Conservation (phyloP, 2,888 invertebrate genomes). For the Agrochola lychnidis region DNA sequence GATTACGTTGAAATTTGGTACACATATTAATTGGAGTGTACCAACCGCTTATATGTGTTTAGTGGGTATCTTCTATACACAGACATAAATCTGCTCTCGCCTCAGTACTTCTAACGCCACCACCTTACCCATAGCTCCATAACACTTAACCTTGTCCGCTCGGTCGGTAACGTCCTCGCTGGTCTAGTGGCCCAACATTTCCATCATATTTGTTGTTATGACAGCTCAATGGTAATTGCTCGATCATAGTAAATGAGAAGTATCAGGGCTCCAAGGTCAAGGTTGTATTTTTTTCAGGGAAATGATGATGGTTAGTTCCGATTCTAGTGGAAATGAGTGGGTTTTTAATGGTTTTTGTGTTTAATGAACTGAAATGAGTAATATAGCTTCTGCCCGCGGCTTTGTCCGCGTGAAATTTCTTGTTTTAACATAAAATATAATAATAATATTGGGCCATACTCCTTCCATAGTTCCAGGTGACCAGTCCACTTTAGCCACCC, state of each 20-base stretch:
- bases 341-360: background rate
- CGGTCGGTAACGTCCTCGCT: slow-evolving; percentile 23
- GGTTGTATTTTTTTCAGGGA: slow-evolving; percentile 22
- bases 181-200: slow-evolving; percentile 14
- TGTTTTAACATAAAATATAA: too few relatives aligned
- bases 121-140: background rate
- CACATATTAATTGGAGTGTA: too few relatives aligned
- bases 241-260: slow-evolving; percentile 24
- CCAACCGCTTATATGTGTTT: background rate
- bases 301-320: slow-evolving; percentile 26
- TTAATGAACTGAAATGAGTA: background rate
- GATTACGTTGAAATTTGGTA: too few relatives aligned
- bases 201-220: slow-evolving; percentile 51
- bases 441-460: too few relatives aligned
- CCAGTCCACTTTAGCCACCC: too few relatives aligned
- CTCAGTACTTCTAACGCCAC: background rate
- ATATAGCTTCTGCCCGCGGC: background rate
- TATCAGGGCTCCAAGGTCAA: slow-evolving; percentile 43
- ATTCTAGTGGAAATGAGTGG: background rate
- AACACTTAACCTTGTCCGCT: slow-evolving; percentile 32
- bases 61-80: background rate
- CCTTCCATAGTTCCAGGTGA: too few relatives aligned
- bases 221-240: slow-evolving; percentile 60
- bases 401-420: too few relatives aligned
- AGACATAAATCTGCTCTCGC: background rate